phyloP scores from a whole-genome alignment of 2,797 vertebrate genomes.

The Coluber constrictor region DNA sequence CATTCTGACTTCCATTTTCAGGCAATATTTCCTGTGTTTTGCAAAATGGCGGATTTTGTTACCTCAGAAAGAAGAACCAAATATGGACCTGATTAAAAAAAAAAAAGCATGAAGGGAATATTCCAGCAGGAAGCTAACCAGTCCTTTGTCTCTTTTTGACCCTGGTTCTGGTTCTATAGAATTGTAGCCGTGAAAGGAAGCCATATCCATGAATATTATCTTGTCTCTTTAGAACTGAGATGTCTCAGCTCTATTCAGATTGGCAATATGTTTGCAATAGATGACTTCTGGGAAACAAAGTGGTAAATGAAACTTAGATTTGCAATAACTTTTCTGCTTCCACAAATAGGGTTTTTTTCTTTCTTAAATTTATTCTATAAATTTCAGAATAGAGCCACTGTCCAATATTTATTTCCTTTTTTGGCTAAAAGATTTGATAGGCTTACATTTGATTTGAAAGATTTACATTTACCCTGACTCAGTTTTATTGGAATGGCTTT shows the following conservation, averaged over 20 bases:
- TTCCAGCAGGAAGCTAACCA: neutral
- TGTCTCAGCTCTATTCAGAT: slow-evolving; percentile 7
- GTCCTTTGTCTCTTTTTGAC: neutral
- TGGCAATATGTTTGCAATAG: slow-evolving; percentile 22
- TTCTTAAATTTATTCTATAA: slow-evolving; percentile 25
- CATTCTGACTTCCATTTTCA: neutral
- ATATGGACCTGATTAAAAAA: neutral
- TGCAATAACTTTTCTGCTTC: slow-evolving; percentile 1
- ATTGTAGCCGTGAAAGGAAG: neutral
- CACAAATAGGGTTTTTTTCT: slow-evolving; percentile 28
- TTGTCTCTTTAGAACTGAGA: slow-evolving; percentile 29
- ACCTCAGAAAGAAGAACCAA: neutral
- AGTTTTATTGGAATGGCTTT: slow-evolving; percentile 49
- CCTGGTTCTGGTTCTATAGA: neutral
- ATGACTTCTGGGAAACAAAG: slow-evolving; percentile 35
- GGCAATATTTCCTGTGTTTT: neutral
- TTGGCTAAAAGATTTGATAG: slow-evolving; percentile 11
- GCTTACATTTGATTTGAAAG: neutral
- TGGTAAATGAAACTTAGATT: slow-evolving; percentile 25
- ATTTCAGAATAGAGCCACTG: slow-evolving; percentile 30
- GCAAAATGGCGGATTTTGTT: neutral
- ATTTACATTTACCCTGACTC: slow-evolving; percentile 46
- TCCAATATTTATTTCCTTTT: slow-evolving; percentile 37
- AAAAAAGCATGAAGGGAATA: neutral
- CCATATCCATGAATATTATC: neutral